Conservation (phyloP, 2,888 invertebrate genomes). For the Epinotia ramella region DNA sequence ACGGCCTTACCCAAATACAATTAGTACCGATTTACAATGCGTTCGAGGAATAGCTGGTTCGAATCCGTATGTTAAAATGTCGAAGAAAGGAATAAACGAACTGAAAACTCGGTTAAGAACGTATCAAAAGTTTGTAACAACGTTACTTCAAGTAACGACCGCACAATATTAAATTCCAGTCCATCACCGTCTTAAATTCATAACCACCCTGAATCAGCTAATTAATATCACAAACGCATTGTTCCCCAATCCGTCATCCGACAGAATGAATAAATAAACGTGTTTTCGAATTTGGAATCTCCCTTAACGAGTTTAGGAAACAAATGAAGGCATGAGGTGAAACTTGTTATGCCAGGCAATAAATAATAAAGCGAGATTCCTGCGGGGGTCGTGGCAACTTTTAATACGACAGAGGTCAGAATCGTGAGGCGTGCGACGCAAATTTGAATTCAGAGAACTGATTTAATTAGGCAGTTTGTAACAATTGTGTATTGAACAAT, state of each 20-base stretch:
- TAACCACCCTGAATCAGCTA: slow-evolving; percentile 23
- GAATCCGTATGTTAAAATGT: no score
- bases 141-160: neutral
- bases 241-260: slow-evolving; percentile 53
- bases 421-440: slow-evolving; percentile 20
- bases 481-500: neutral
- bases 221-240: slow-evolving; percentile 46
- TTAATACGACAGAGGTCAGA: slow-evolving; percentile 61
- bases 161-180: slow-evolving; percentile 8
- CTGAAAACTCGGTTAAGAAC: neutral
- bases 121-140: neutral
- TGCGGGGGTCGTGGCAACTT: slow-evolving; percentile 56
- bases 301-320: slow-evolving; percentile 77
- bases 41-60: no score
- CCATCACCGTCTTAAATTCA: slow-evolving; percentile 7
- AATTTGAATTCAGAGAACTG: slow-evolving; percentile 32
- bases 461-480: slow-evolving; percentile 7
- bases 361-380: slow-evolving; percentile 76
- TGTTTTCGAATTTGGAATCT: slow-evolving; percentile 79
- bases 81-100: neutral
- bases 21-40: no score
- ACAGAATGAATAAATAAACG: slow-evolving; percentile 79
- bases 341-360: slow-evolving; percentile 77
- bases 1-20: no score
- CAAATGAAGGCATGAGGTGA: slow-evolving; percentile 71